phyloP scores from a whole-genome alignment of 2,888 invertebrate genomes.

The Caenorhabditis panamensis region DNA sequence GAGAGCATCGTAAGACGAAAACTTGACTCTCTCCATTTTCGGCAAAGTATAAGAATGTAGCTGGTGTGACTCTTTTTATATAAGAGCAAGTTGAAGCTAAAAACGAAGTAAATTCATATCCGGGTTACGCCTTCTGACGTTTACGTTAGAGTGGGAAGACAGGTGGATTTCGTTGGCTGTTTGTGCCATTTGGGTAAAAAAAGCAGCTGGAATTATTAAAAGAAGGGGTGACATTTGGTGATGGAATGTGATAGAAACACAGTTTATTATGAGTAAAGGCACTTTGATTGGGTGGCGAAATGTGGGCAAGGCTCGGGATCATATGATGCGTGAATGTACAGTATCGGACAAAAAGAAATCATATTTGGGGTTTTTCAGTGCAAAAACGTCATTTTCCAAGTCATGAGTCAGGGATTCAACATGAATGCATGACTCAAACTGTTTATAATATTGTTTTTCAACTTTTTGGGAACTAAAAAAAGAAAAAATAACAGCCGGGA shows the following conservation, averaged over 20 bases:
- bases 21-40: conserved; percentile 29
- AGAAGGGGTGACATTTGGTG: conserved; percentile 2
- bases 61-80: conserved; percentile 1
- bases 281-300: conserved; percentile 23
- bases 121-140: conserved; percentile 19
- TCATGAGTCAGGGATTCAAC: too few species aligned
- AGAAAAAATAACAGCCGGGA: too few species aligned
- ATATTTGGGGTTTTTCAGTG: too few species aligned
- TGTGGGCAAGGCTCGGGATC: not conserved
- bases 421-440: too few species aligned
- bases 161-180: conserved; percentile 25
- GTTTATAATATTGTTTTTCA: too few species aligned
- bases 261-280: conserved; percentile 27
- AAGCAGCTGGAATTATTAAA: conserved; percentile 24
- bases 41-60: not conserved
- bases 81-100: not conserved
- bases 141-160: conserved; percentile 6
- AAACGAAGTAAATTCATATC: not conserved
- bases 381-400: too few species aligned
- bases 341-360: too few species aligned
- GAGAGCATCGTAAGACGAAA: conserved; percentile 21
- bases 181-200: conserved; percentile 11
- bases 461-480: too few species aligned
- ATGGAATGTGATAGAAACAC: conserved; percentile 4
- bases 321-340: not conserved